Evolutionary conservation across 2,888 invertebrate genomes (phyloP), one percentile per base, ranked within the genome.

Genomic region (Koerneria pararmatus): DNA sequence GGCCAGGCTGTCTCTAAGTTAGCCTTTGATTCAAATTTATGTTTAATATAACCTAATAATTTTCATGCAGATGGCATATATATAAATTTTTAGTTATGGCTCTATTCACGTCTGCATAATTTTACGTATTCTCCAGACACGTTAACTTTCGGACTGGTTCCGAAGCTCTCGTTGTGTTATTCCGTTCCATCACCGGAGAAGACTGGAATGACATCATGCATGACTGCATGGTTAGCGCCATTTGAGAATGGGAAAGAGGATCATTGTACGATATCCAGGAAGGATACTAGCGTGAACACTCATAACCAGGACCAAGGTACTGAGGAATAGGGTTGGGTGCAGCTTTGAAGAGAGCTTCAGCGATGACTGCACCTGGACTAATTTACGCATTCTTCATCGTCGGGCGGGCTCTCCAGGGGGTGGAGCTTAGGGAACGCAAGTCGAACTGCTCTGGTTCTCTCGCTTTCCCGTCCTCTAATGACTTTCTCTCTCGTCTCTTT

Each of bases 161-260:
- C 5, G 93, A 94, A 78, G 97, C 97, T 66, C 93, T 98, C 41
- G 93, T 95, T 19, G 93, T 98, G 90, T 86, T 99, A 69, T 98
- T 99, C 86, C 90, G 98, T 67, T 97, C 97, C 77, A 95, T 99
- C n/a, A 99, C 98, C 0, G 98, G 98, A 51, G 98, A 99, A 87
- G 98, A 99, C 86, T 99, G 98, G 98, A 98, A 98, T 86, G 98
- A 98, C 87, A 97, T 99, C 75, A 98, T 99, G 98, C 98, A 98
- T 86, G 98, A 99, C 85, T 97, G 95, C 84, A 98, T 97, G 95
- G 91, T 95, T 27, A 75, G 76, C 53, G 79, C 80, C 5, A 86
- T 86, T 0, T 94, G 92, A 24, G n/a, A 22, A n/a, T 15, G 19
- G 35, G 32, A 31, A n/a, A 31, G 15, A 19, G 8, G 19, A 59